Base-by-base conservation (phyloP, 2,888 invertebrate species). In the Nephrotoma appendiculata region DNA sequence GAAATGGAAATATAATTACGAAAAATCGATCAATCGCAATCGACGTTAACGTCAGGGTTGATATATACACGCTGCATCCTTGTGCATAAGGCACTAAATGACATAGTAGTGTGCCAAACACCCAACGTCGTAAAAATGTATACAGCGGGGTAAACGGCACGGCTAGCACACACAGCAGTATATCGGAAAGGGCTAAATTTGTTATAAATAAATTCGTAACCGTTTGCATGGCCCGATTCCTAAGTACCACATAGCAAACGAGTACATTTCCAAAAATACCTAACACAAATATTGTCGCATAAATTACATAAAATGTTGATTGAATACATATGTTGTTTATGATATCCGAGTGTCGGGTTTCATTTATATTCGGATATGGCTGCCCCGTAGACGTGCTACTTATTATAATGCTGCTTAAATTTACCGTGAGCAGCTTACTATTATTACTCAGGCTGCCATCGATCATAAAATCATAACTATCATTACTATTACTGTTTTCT, bases 121-220 rank as follows among this genome's bases (percentile, higher is more conserved):
- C 93, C 98, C 98, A 98, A 89, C 95, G 93, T 86, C 94, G 95
- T 87, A 96, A 92, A 90, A 97, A 97, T 1, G 96, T 95, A 90
- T 97, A 97, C 88, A 97, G 93, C 0, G 98, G 98, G 0, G 98
- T 98, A 89, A 98, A 95, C 86, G 98, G 98, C 12, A 98, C 96
- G 2, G 97, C 96, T 87, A 98, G 93, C 41, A 95, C 92, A 90
- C 97, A 97, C 88, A 98, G 93, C 83, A 98, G 92, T 88, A 98
- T 95, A 91, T 98, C 98, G 43, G 97, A 96, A 85, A 97, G 91
- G 0, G 98, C 98, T 89, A 98, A 92, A 90, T 98, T 98, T 11
- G 96, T 96, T 90, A 98, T 98, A 92, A 98, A 98, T 86, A 97
- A 94, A 90, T 98, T 98, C 15, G 98, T 98, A 86, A 98, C 97